Base-by-base conservation (phyloP, 1,140 invertebrate genomes). In the Brachystomella parvula region DNA sequence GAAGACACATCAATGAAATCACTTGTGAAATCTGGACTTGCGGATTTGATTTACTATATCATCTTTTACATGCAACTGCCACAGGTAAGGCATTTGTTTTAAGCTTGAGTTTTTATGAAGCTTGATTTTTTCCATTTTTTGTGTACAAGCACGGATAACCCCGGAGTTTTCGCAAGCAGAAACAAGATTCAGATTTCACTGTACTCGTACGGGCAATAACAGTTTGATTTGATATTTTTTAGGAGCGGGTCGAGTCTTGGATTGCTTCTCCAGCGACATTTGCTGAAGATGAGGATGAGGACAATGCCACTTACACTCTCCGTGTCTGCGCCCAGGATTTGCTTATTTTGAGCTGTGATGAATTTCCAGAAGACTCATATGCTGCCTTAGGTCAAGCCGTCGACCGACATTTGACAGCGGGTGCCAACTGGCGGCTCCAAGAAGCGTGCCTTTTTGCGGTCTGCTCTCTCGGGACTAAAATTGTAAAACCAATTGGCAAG, bases 21-120 rank as follows among this genome's bases (percentile, higher is more conserved):
- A 21, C 24, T 83, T n/a, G 78, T 90, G 0, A 85, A 85, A 70
- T 83, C 84, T 74, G 83, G 85, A 1, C 72, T 89, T 29, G 78
- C 83, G 28, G 86, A 91, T 75, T 78, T 90, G 2, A 81, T 90
- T 56, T 90, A 89, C 74, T 88, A 88, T 72, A 80, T 86, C 26
- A 83, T 90, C 44, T 79, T 89, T 33, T 89, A 87, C 69, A 87
- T 87, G 83, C 87, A 90, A 79, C 85, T 90, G 62, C 88, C 87
- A 2, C 85, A 88, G 67, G 86, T 89, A 72, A 86, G 89, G 26
- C 2, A 60, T 28, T 60, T 31, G 29, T 15, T 24, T 30, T 32
- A 29, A 61, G 29, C 31, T 63, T 39, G 31, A 44, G 6, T 63
- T 47, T 62, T 30, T 67, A 30, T 33, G 2, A 6, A 62, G 30